These are phyloP conservation scores for Stichodactyla helianthus DNA, from an alignment of 64 coral and sea anemone species.

Conservation along the genomic window DNA sequence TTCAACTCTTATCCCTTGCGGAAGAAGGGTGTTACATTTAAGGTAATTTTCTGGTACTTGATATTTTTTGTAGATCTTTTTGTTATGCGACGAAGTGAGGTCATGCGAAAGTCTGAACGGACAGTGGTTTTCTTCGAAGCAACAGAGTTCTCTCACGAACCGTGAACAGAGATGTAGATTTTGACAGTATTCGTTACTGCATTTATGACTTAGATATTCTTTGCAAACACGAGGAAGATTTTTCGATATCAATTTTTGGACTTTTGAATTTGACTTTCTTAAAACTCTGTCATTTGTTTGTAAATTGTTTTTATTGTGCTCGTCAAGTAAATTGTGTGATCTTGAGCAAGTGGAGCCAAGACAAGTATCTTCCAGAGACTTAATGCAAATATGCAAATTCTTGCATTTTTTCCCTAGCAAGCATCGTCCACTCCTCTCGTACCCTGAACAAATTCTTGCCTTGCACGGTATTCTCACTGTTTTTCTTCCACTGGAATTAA, in stretches of 20 bases:
- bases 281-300: not conserved
- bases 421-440: not conserved
- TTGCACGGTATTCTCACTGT: not conserved
- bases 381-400: slow-evolving; percentile 40
- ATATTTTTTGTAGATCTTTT: too few relatives aligned
- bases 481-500: too few relatives aligned
- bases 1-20: too few relatives aligned
- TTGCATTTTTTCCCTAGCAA: not conserved
- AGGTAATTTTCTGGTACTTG: too few relatives aligned
- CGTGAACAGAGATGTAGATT: slow-evolving; percentile 25
- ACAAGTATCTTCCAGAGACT: slow-evolving; percentile 18
- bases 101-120: too few relatives aligned
- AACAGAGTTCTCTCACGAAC: not conserved
- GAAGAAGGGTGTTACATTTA: too few relatives aligned
- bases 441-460: slow-evolving; percentile 24
- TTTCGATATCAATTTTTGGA: slow-evolving; percentile 15
- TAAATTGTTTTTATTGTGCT: slow-evolving; percentile 11
- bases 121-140: too few relatives aligned
- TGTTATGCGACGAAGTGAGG: too few relatives aligned
- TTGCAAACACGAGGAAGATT: slow-evolving; percentile 43
- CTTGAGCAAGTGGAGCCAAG: not conserved
- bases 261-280: not conserved
- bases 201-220: slow-evolving; percentile 16
- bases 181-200: not conserved
- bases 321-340: slow-evolving; percentile 38